phyloP scores from a whole-genome alignment of 2,888 invertebrate genomes.

The Sphaeridia pumilis region DNA sequence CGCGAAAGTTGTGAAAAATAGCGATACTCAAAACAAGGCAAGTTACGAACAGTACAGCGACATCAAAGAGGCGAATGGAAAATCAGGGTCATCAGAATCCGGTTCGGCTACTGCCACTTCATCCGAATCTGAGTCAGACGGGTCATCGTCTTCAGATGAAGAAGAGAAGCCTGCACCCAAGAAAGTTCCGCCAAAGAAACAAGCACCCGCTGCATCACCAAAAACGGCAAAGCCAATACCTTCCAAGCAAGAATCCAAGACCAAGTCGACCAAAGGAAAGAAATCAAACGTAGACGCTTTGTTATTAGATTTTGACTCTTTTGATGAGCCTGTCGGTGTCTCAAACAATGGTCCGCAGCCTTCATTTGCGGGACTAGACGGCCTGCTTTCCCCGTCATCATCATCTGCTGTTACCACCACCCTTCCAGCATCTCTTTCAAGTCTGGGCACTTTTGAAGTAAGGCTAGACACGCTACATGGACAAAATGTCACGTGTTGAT shows the following conservation, averaged over 20 bases:
- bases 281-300: conserved; percentile 25
- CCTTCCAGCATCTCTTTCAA: neutral
- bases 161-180: conserved; percentile 35
- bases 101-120: conserved; percentile 30
- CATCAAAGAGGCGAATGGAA: conserved; percentile 26
- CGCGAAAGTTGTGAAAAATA: conserved; percentile 9
- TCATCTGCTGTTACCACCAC: neutral
- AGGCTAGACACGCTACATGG: neutral
- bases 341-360: conserved; percentile 20
- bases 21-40: conserved; percentile 5
- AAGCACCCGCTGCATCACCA: neutral
- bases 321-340: neutral
- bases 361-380: conserved; percentile 6
- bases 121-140: conserved; percentile 22
- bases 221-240: neutral
- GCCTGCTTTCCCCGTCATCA: conserved; percentile 2
- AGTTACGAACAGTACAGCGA: conserved; percentile 23
- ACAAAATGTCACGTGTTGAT: neutral
- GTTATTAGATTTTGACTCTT: conserved; percentile 23
- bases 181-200: conserved; percentile 22
- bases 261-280: conserved; percentile 19
- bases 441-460: conserved; percentile 3
- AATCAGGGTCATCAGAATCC: conserved; percentile 21
- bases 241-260: neutral
- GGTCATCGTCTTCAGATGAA: conserved; percentile 21